phyloP scores from a whole-genome alignment of 2,888 invertebrate species.

The Phrixothrix hirtus region DNA sequence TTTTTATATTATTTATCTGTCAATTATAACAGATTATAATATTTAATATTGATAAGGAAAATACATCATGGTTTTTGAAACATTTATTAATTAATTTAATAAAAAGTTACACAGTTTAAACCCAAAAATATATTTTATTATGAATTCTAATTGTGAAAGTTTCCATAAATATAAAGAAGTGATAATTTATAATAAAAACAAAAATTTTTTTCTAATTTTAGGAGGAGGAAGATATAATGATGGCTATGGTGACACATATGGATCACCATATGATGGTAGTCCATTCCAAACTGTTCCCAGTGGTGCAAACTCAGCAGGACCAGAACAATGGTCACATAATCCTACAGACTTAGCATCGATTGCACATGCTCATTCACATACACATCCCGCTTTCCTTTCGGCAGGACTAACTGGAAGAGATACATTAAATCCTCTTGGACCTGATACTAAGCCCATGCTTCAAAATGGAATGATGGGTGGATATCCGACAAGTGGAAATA shows the following conservation, averaged over 20 bases:
- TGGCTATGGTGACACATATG: slow-evolving; percentile 60
- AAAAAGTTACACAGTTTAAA: too few relatives aligned
- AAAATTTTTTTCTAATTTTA: slow-evolving; percentile 30
- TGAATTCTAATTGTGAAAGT: too few relatives aligned
- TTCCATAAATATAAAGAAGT: too few relatives aligned
- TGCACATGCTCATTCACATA: slow-evolving; percentile 57
- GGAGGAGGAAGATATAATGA: slow-evolving; percentile 59
- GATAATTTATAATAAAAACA: not conserved
- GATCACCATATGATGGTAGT: slow-evolving; percentile 65
- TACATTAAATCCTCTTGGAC: slow-evolving; percentile 46
- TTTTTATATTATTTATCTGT: too few relatives aligned
- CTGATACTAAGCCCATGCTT: slow-evolving; percentile 57
- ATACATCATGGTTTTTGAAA: too few relatives aligned
- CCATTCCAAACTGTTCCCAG: slow-evolving; percentile 78
- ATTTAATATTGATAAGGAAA: too few relatives aligned
- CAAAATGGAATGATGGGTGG: slow-evolving; percentile 66
- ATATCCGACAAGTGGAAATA: slow-evolving; percentile 59
- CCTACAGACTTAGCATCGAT: slow-evolving; percentile 43
- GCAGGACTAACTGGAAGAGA: slow-evolving; percentile 51
- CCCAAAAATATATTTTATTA: too few relatives aligned
- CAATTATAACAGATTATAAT: too few relatives aligned
- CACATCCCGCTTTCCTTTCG: slow-evolving; percentile 61
- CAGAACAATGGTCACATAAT: slow-evolving; percentile 52
- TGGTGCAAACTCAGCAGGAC: slow-evolving; percentile 58
- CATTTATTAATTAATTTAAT: too few relatives aligned